Conservation (phyloP, 2,113 vertebrate genomes). For the Felis chaus region DNA sequence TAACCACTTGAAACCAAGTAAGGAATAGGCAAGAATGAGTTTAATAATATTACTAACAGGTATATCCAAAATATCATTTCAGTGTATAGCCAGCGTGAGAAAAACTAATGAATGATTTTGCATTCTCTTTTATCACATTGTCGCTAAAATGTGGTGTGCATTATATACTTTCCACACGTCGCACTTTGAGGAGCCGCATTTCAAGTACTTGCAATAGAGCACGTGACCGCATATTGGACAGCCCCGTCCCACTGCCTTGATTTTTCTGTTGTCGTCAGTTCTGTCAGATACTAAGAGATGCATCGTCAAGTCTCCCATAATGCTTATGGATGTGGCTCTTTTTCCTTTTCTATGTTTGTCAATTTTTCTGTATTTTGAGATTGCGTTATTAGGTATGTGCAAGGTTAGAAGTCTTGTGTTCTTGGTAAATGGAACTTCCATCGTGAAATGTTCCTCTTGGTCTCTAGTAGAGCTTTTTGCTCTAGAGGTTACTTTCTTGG, state of each 20-base stretch:
- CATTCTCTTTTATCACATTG: not conserved
- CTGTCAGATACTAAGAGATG: not conserved
- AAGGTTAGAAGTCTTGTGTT: not conserved
- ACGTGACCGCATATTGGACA: no score
- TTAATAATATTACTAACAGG: not conserved
- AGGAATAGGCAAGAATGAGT: not conserved
- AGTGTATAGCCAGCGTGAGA: not conserved
- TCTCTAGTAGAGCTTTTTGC: not conserved
- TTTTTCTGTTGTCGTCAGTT: no score
- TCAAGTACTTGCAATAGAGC: no score
- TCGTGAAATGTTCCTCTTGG: rapidly evolving
- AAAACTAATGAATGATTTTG: not conserved
- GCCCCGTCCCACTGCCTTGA: no score
- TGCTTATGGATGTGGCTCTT: rapidly evolving
- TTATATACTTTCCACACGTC: not conserved
- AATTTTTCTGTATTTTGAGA: not conserved
- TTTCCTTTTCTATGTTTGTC: not conserved
- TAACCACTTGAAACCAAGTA: not conserved
- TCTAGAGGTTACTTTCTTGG: rapidly evolving
- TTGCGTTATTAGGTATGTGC: not conserved
- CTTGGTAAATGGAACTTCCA: not conserved
- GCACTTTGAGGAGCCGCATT: no score
- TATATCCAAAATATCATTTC: not conserved
- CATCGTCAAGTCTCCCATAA: not conserved
- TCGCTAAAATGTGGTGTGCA: not conserved